Percentiles rank a stretch among this genome's conserved stretches.
Evolutionary conservation across 2,888 invertebrate genomes (phyloP).

Genomic region (Merodon equestris): DNA sequence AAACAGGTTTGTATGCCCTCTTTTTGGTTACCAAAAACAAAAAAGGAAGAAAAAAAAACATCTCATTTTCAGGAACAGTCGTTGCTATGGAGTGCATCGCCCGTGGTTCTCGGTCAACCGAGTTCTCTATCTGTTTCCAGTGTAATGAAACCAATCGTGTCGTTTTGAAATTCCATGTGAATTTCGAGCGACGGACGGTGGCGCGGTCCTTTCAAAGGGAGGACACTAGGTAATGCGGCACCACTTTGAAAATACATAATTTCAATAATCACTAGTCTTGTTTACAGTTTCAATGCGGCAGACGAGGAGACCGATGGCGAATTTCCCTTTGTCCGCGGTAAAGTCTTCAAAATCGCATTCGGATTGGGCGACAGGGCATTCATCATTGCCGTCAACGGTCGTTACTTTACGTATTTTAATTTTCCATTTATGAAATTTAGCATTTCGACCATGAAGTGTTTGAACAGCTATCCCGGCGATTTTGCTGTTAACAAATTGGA

Average conservation of each 20-base stretch:
- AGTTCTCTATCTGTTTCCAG: constrained; percentile 78
- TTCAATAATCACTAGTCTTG: no score
- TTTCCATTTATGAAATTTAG: constrained; percentile 76
- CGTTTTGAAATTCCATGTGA: constrained; percentile 76
- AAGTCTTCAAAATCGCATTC: constrained; percentile 77
- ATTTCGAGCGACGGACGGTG: constrained; percentile 75
- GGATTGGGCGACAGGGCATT: constrained; percentile 77
- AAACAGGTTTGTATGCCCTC: constrained; percentile 71
- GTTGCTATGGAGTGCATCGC: constrained; percentile 78
- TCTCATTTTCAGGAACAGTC: constrained; percentile 74
- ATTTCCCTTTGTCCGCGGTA: constrained; percentile 77
- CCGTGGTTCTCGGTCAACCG: constrained; percentile 76
- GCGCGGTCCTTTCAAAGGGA: constrained; percentile 76
- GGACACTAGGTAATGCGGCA: constrained; percentile 73
- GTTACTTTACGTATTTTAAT: constrained; percentile 78
- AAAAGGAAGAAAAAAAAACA: not conserved
- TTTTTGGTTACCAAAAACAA: no score
- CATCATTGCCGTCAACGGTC: constrained; percentile 77
- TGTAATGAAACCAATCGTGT: constrained; percentile 77
- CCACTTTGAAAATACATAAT: not conserved
- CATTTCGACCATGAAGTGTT: constrained; percentile 77
- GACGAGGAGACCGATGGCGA: constrained; percentile 78
- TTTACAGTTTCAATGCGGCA: constrained; percentile 73
- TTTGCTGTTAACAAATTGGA: constrained; percentile 76
- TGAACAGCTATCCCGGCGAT: constrained; percentile 75